phyloP scores from a whole-genome alignment of 2,797 vertebrate species.

The Alcedo quadribrachys region DNA sequence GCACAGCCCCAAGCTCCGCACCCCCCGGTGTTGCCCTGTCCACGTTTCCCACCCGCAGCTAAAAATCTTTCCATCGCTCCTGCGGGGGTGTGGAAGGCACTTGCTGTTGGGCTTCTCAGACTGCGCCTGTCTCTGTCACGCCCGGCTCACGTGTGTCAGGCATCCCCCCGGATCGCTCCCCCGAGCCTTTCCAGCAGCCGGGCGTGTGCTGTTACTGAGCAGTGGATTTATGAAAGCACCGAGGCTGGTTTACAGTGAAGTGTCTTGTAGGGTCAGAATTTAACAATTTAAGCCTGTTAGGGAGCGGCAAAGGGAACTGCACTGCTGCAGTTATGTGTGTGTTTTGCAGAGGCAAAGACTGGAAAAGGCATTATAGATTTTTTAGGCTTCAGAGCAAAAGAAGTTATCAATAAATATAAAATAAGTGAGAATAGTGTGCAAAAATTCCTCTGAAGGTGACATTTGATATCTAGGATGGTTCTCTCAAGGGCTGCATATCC shows the following conservation, averaged over 20 bases:
- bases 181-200: accelerated
- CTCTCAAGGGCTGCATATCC: neutral
- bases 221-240: neutral
- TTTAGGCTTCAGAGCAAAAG: neutral
- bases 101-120: neutral
- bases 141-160: accelerated
- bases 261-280: neutral
- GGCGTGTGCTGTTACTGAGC: neutral
- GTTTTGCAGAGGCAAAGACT: neutral
- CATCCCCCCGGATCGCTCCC: neutral
- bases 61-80: accelerated
- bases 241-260: neutral
- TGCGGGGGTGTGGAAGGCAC: accelerated
- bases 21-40: accelerated
- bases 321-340: accelerated
- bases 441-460: neutral
- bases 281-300: neutral
- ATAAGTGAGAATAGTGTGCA: neutral
- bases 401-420: neutral
- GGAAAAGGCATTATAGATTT: neutral
- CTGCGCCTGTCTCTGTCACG: neutral
- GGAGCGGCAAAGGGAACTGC: neutral
- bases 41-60: accelerated
- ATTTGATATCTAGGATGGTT: neutral
- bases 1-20: neutral